Conservation (phyloP, 2,113 vertebrate species). For the Hydropotes inermis region DNA sequence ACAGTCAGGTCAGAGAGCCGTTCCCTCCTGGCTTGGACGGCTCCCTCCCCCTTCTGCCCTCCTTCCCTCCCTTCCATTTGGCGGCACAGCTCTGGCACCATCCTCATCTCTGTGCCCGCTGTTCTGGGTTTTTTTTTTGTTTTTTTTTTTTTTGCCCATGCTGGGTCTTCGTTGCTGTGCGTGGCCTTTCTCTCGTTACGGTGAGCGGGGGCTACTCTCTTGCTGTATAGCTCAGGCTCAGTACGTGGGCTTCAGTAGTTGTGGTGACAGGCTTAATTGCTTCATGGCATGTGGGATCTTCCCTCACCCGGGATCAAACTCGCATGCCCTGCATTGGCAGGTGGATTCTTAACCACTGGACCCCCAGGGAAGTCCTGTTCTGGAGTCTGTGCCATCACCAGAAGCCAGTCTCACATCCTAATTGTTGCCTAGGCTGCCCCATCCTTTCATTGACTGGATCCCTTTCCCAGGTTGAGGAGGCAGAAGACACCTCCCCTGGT, state of each 20-base stretch:
- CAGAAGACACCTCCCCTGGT: neutral
- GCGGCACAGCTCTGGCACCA: neutral
- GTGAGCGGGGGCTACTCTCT: neutral
- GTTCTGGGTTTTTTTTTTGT: neutral
- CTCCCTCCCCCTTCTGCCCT: too few species aligned
- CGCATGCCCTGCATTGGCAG: neutral
- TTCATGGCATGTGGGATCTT: neutral
- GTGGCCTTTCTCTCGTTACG: neutral
- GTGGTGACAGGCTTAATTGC: neutral
- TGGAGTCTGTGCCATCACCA: neutral
- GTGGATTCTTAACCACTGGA: neutral
- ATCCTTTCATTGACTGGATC: neutral
- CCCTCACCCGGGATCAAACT: neutral
- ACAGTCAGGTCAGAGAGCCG: neutral
- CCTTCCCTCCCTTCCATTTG: rapidly evolving
- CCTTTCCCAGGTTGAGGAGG: neutral
- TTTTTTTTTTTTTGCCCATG: neutral
- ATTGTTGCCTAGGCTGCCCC: neutral
- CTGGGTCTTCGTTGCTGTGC: neutral
- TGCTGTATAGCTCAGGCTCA: neutral
- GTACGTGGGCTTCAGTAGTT: neutral
- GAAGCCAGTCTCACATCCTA: neutral
- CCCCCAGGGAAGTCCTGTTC: neutral
- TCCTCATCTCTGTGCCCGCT: neutral
- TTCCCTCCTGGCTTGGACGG: neutral